Percentiles rank a stretch among this genome's conserved stretches.
These are phyloP conservation scores for Glaucomys volans DNA, from an alignment of 2,113 vertebrate genomes.

Conservation along the genomic window DNA sequence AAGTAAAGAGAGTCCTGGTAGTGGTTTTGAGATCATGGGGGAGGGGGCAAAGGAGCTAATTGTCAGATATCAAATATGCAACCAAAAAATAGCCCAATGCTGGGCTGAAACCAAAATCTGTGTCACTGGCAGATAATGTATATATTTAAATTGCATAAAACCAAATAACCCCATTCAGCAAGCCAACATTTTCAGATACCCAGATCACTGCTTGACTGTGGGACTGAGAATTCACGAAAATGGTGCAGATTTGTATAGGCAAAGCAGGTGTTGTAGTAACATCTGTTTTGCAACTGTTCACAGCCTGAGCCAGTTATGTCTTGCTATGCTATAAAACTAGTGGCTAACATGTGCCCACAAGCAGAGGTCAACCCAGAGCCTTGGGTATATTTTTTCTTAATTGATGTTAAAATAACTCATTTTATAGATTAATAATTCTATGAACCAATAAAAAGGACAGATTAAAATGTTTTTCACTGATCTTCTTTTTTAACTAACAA, in stretches of 20 bases:
- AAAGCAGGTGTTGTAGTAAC: neutral
- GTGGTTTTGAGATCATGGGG: neutral
- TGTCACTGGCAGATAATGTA: neutral
- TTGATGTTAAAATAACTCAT: neutral
- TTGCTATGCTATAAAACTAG: neutral
- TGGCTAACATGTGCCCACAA: neutral
- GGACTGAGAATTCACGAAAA: neutral
- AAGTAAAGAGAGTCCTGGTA: neutral
- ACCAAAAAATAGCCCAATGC: neutral
- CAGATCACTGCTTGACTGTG: neutral
- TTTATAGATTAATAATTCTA: neutral
- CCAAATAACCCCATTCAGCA: neutral
- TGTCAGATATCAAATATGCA: neutral
- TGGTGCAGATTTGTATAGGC: neutral
- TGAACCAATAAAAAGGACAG: neutral
- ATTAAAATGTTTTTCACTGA: neutral
- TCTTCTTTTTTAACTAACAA: neutral
- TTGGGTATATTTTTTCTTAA: neutral
- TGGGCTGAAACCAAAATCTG: neutral
- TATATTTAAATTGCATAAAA: constrained; percentile 11
- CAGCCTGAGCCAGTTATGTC: neutral
- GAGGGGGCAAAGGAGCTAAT: neutral
- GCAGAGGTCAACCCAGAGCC: neutral
- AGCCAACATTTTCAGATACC: neutral
- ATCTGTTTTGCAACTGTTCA: neutral